Percentiles rank a stretch among this genome's conserved stretches.
Conservation (phyloP, 2,797 vertebrate species). For the Esox masquinongy region DNA sequence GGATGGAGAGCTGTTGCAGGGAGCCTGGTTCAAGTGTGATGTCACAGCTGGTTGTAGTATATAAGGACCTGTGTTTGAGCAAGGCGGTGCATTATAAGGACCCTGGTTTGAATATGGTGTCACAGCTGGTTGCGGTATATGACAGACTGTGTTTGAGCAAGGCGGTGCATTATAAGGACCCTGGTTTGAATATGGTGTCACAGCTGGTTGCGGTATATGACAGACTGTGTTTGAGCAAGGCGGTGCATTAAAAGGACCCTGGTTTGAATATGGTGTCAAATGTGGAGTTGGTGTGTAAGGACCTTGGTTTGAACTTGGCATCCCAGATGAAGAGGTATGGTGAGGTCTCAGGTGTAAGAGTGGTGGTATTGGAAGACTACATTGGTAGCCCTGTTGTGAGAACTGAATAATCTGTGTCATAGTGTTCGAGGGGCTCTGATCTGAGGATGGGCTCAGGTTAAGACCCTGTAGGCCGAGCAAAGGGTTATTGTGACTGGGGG, state of each 20-base stretch:
- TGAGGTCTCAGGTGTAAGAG: not conserved
- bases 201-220: not conserved
- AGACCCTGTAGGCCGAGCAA: conserved; percentile 48
- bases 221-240: not conserved
- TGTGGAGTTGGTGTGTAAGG: not conserved
- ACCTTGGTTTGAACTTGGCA: not conserved
- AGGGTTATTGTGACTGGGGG: conserved; percentile 24
- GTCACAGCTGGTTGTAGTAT: not conserved
- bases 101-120: not conserved
- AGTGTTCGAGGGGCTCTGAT: conserved; percentile 36
- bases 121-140: not conserved
- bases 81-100: not conserved
- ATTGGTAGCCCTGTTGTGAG: conserved; percentile 31
- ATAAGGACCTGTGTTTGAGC: no score
- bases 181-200: not conserved
- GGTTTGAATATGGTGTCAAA: not conserved
- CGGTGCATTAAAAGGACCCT: not conserved
- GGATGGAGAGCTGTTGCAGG: conserved; percentile 4
- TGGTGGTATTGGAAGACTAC: not conserved
- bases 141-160: no score
- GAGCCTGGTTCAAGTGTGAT: not conserved
- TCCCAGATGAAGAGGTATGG: not conserved
- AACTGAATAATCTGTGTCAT: not conserved
- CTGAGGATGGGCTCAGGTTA: conserved; percentile 33
- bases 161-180: not conserved